Evolutionary conservation across 2,888 invertebrate species (phyloP).

Genomic region (Pristionchus japonicus): DNA sequence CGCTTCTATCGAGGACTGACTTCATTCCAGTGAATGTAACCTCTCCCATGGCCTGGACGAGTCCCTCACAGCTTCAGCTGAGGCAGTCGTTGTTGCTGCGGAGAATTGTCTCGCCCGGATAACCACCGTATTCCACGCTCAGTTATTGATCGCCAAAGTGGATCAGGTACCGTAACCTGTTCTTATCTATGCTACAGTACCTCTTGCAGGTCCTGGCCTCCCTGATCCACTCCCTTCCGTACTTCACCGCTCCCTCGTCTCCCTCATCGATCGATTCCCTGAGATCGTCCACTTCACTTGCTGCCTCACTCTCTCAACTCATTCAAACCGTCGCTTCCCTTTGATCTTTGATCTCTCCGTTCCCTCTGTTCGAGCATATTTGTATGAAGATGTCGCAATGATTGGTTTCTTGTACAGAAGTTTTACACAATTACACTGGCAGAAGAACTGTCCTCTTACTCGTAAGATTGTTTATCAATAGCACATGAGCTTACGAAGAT

Average conservation of each 20-base stretch:
- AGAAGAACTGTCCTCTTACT: too few relatives aligned
- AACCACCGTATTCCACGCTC: constrained; percentile 42
- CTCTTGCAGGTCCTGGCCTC: neutral
- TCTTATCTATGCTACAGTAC: neutral
- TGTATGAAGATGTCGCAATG: constrained; percentile 1
- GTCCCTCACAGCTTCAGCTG: neutral
- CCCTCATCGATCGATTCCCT: constrained; percentile 2
- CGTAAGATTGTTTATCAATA: too few relatives aligned
- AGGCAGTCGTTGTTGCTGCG: neutral
- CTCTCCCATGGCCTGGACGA: neutral
- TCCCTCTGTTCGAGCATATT: neutral
- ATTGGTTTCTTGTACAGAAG: neutral
- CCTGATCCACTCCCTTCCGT: constrained; percentile 17
- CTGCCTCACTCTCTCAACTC: constrained; percentile 33
- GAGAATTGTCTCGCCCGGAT: constrained; percentile 3
- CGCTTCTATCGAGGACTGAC: neutral
- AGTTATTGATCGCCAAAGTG: constrained; percentile 28
- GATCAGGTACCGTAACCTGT: constrained; percentile 36
- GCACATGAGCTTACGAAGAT: too few relatives aligned
- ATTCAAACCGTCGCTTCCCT: constrained; percentile 36
- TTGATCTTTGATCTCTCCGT: neutral
- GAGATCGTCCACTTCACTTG: constrained; percentile 16
- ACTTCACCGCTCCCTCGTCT: neutral
- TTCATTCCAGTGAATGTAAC: neutral
- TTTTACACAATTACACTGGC: too few relatives aligned